Conservation (phyloP, 30 jellyfish, hydroid and myxozoan species). For the Aurelia aurita region DNA sequence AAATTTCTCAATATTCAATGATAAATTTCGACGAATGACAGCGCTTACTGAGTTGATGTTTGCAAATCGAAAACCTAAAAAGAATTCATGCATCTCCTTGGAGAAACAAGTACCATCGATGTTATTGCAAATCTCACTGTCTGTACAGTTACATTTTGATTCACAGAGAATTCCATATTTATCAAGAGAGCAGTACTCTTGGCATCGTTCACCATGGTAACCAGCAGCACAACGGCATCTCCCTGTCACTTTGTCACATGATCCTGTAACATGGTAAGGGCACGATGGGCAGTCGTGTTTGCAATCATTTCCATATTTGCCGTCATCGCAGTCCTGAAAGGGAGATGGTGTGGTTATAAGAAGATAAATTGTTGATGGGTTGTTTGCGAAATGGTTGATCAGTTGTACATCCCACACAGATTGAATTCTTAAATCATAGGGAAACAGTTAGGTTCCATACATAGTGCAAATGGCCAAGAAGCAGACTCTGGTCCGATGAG, state of each 20-base stretch:
- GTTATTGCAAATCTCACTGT: constrained; percentile 65
- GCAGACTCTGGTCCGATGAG: no score
- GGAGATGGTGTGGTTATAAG: background rate
- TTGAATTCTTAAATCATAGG: no score
- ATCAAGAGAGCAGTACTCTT: constrained; percentile 71
- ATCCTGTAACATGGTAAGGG: constrained; percentile 44
- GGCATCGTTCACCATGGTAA: constrained; percentile 73
- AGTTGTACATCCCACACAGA: no score
- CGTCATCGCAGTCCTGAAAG: constrained; percentile 77
- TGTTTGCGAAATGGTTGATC: no score
- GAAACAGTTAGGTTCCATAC: no score
- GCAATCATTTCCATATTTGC: constrained; percentile 68
- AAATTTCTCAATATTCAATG: constrained; percentile 48
- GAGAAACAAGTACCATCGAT: constrained; percentile 76
- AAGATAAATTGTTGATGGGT: no score
- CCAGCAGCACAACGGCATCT: constrained; percentile 82
- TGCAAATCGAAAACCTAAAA: constrained; percentile 37
- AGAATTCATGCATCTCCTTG: constrained; percentile 38
- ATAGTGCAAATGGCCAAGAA: no score
- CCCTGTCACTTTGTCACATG: constrained; percentile 85
- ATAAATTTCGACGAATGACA: constrained; percentile 18
- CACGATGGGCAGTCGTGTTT: constrained; percentile 54
- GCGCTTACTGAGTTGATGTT: background rate
- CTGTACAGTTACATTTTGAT: constrained; percentile 63
- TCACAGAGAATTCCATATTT: constrained; percentile 68